Percentiles rank a stretch among this genome's conserved stretches.
These are phyloP conservation scores for Empidonax traillii DNA, from an alignment of 2,113 vertebrate species.

Conservation along the genomic window DNA sequence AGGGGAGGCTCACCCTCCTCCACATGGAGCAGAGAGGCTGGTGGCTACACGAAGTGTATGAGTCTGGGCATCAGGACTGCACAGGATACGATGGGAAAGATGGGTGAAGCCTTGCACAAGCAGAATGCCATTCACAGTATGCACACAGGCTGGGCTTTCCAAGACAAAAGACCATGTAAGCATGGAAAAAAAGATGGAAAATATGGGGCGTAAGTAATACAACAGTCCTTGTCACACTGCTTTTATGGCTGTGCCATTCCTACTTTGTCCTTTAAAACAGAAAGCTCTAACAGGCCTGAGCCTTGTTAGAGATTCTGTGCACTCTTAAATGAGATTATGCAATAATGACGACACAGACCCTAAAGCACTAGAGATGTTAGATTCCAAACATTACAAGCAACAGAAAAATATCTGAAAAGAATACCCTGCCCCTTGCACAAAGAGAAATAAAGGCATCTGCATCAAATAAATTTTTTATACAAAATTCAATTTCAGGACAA, in stretches of 20 bases:
- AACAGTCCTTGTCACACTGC: background rate
- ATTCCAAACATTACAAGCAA: background rate
- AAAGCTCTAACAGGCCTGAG: background rate
- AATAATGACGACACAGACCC: background rate
- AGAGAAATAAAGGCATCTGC: background rate
- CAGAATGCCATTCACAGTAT: background rate
- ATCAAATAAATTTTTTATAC: background rate
- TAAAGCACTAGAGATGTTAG: background rate
- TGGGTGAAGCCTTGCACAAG: background rate
- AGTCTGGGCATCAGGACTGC: background rate
- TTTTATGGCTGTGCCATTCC: background rate
- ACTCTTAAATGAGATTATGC: background rate
- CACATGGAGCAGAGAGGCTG: rapidly evolving
- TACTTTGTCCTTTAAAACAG: background rate
- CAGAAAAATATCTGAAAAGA: background rate
- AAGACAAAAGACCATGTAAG: background rate
- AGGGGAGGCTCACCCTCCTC: background rate
- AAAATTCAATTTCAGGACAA: background rate
- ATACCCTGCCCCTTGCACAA: background rate
- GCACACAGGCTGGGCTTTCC: background rate
- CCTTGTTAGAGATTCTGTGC: background rate
- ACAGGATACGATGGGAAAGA: rapidly evolving
- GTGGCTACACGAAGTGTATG: background rate
- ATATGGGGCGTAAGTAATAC: rapidly evolving
- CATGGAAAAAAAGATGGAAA: background rate